Evolutionary conservation across 2,797 vertebrate species (phyloP), one percentile per base, ranked within the genome.

Genomic region (Picus viridis): DNA sequence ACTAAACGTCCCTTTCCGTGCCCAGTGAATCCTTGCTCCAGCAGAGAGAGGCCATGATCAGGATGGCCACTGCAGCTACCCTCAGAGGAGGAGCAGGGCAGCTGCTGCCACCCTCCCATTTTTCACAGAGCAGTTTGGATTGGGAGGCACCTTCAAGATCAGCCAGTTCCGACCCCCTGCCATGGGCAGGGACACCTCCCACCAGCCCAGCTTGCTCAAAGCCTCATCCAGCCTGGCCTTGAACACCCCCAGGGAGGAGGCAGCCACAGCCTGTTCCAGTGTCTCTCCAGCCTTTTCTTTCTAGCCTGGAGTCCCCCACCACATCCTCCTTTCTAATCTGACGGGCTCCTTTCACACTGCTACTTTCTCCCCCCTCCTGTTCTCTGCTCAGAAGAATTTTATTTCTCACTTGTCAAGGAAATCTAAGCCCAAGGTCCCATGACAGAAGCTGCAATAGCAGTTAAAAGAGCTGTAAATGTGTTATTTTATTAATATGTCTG

Each of bases 1-100:
- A 9, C 8, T 4, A 3, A 8, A 0, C 2, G 3, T 1, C 32
- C 45, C 17, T 9, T 49, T 6, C 49, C 17, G 0, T 3, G 4
- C 2, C 53, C 54, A 19, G 51, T 1, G 23, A 54, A 11, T 12
- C 70, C 43, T 4, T 5, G 41, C 24, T n/a, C 27, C 4, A 4
- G n/a, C 0, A 56, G 47, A 24, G 32, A 16, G 14, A 47, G 45
- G 9, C 30, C 15, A 26, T 2, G 22, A 45, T 6, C 4, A 32
- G 73, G 57, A 6, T 1, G 22, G 56, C 18, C 30, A 4, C 68
- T 32, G 69, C 70, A 77, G 61, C 12, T 16, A 5, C 27, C 34
- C 34, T 29, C 62, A 13, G 4, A 24, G 57, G 70, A 65, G 24
- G 72, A 72, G 3, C 53, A 34, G 23, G 30, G 32, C 51, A 68